Conservation (phyloP, 2,888 invertebrate species). For the Myathropa florea region DNA sequence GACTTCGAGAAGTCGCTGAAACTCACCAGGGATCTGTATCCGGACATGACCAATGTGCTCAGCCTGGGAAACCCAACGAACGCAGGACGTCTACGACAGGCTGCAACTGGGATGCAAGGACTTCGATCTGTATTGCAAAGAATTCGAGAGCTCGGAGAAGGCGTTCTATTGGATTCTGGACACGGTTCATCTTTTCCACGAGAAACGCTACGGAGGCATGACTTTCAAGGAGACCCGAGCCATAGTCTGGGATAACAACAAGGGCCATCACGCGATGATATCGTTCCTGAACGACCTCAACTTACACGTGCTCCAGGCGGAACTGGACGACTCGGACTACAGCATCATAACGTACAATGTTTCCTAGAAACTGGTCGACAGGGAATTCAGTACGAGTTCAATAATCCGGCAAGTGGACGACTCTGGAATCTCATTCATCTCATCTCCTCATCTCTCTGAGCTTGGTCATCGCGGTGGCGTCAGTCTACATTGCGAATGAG, state of each 20-base stretch:
- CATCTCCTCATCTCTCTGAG: slow-evolving; percentile 84
- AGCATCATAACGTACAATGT: slow-evolving; percentile 88
- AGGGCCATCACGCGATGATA: slow-evolving; percentile 90
- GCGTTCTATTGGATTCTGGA: slow-evolving; percentile 82
- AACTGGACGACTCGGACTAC: slow-evolving; percentile 77
- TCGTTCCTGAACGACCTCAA: slow-evolving; percentile 88
- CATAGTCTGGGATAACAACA: slow-evolving; percentile 94
- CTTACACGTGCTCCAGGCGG: slow-evolving; percentile 84
- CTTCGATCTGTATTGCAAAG: slow-evolving; percentile 72
- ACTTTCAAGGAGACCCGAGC: slow-evolving; percentile 82
- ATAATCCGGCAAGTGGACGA: slow-evolving; percentile 86
- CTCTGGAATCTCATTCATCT: slow-evolving; percentile 85
- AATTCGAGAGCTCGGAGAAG: slow-evolving; percentile 75
- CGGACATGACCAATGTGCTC: slow-evolving; percentile 80
- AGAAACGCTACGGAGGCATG: slow-evolving; percentile 82
- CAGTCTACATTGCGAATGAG: slow-evolving; percentile 89
- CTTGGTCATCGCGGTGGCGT: slow-evolving; percentile 89
- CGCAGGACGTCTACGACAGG: slow-evolving; percentile 72
- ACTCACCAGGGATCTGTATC: slow-evolving; percentile 82
- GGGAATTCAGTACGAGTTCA: slow-evolving; percentile 87
- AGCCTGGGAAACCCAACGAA: slow-evolving; percentile 75
- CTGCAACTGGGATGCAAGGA: slow-evolving; percentile 71
- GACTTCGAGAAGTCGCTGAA: slow-evolving; percentile 83
- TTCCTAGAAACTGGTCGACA: slow-evolving; percentile 89
- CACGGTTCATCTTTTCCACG: slow-evolving; percentile 80